Conservation (phyloP, 2,797 vertebrate genomes). For the Sarcophilus harrisii region DNA sequence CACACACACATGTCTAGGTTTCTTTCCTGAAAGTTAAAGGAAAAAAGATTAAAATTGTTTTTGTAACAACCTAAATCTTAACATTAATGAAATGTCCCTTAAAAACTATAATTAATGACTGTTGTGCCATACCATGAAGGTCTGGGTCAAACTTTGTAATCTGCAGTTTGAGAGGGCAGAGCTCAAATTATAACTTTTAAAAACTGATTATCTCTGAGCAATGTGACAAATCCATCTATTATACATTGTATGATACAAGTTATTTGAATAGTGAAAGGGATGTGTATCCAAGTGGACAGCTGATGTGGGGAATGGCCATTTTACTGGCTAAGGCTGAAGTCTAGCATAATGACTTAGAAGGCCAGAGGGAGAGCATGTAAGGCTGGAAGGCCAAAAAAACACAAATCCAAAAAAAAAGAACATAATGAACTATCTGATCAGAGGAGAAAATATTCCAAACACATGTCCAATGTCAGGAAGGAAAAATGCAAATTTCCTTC, state of each 20-base stretch:
- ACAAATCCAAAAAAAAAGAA: constrained; percentile 61
- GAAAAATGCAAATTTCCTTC: constrained; percentile 42
- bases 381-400: constrained; percentile 63
- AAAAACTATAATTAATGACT: constrained; percentile 79
- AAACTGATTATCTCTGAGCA: constrained; percentile 76
- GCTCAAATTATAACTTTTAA: constrained; percentile 79
- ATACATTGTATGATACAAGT: constrained; percentile 62
- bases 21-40: constrained; percentile 65
- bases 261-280: constrained; percentile 63
- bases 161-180: constrained; percentile 76
- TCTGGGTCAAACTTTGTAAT: constrained; percentile 78
- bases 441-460: constrained; percentile 72
- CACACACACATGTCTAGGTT: constrained; percentile 34
- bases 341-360: constrained; percentile 74
- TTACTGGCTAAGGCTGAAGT: constrained; percentile 68
- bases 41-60: constrained; percentile 67
- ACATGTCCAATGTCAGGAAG: constrained; percentile 48
- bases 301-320: constrained; percentile 65
- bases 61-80: constrained; percentile 66
- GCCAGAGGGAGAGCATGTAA: constrained; percentile 62
- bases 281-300: constrained; percentile 72
- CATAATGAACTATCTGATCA: constrained; percentile 63
- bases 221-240: constrained; percentile 75
- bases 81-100: constrained; percentile 76
- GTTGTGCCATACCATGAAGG: constrained; percentile 70